These are phyloP conservation scores for Andrena bucephala DNA, from an alignment of 2,888 invertebrate species.

Conservation along the genomic window DNA sequence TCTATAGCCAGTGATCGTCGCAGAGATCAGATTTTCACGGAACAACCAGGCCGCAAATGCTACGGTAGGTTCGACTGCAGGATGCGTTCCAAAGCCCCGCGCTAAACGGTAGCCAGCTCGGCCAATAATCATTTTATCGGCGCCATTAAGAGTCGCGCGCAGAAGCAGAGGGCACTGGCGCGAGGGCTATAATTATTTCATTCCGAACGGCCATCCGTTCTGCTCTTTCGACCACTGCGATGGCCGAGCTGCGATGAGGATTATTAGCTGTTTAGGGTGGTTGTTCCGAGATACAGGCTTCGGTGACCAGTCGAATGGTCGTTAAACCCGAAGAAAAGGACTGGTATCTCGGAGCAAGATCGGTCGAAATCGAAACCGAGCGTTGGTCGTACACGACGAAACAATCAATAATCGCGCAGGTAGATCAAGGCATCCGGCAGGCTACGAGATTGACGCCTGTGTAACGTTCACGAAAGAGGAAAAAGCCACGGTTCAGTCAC, in stretches of 20 bases:
- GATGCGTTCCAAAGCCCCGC: conserved; percentile 1
- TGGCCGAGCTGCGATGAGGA: conserved; percentile 39
- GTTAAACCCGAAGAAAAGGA: conserved; percentile 39
- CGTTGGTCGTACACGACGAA: conserved; percentile 21
- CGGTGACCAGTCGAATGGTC: conserved; percentile 34
- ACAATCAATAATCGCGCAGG: conserved; percentile 34
- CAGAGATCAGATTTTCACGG: no score
- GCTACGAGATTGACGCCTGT: not conserved
- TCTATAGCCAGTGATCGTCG: no score
- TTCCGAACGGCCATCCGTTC: conserved; percentile 54
- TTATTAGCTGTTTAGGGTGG: conserved; percentile 62
- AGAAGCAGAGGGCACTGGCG: conserved; percentile 3
- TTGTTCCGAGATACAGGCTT: conserved; percentile 32
- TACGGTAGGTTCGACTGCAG: conserved; percentile 12
- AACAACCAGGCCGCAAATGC: no score
- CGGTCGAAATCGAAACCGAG: not conserved
- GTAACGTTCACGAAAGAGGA: not conserved
- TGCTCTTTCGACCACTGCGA: conserved; percentile 31
- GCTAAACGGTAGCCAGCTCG: conserved; percentile 47
- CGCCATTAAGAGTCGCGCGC: conserved; percentile 24
- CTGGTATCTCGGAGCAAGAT: conserved; percentile 37
- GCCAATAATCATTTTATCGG: conserved; percentile 55
- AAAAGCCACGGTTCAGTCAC: not conserved
- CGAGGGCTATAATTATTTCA: conserved; percentile 65
- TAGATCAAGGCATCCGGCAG: not conserved